phyloP scores from a whole-genome alignment of 2,888 invertebrate genomes.

The Octonoba sinensis region DNA sequence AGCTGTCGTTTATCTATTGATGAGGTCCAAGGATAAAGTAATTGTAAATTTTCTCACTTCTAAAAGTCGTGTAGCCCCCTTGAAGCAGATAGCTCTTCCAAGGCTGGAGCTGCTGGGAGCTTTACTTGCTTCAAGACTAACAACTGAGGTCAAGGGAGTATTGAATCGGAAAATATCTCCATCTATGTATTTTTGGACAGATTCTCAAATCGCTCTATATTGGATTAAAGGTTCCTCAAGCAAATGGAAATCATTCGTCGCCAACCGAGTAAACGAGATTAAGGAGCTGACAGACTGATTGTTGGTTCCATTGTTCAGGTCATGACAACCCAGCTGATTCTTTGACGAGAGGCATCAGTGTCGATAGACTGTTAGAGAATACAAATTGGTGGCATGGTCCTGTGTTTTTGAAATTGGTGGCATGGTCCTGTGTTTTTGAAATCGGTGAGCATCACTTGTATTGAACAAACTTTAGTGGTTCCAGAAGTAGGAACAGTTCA shows the following conservation, averaged over 20 bases:
- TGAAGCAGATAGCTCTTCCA: neutral
- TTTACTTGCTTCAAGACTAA: conserved; percentile 9
- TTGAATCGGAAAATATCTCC: neutral
- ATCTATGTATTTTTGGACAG: no score
- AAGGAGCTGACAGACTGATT: neutral
- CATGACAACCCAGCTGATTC: neutral
- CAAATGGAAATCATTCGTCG: conserved; percentile 9
- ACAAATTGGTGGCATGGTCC: no score
- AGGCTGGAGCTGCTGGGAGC: conserved; percentile 2
- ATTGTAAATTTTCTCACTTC: neutral
- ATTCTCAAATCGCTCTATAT: no score
- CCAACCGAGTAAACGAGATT: conserved; percentile 7
- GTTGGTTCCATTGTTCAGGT: conserved; percentile 1
- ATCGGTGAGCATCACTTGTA: no score
- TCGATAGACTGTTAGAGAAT: no score
- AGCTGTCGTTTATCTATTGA: neutral
- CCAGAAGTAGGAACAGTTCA: no score
- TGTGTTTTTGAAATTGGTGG: no score
- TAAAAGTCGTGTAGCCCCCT: neutral
- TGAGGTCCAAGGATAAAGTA: neutral
- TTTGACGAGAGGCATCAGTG: no score
- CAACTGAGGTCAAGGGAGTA: neutral
- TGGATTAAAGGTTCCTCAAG: conserved; percentile 6
- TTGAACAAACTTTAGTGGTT: no score
- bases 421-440: no score